Evolutionary conservation across 2,797 vertebrate genomes (phyloP).

Genomic region (Hylomyscus alleni): DNA sequence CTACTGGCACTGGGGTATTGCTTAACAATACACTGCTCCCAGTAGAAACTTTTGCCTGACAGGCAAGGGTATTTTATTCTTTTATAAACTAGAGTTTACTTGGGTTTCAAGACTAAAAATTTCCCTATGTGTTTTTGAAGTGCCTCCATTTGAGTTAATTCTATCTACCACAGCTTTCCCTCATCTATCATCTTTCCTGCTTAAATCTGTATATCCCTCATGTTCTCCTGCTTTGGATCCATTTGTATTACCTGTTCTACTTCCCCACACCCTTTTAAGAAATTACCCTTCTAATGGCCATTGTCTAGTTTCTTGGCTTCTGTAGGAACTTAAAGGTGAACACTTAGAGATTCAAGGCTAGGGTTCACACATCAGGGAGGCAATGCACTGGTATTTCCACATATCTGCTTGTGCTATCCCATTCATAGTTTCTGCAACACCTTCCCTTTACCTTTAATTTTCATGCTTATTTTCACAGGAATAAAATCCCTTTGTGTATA

Average conservation of each 20-base stretch:
- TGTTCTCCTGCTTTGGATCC: not conserved
- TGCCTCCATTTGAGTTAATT: not conserved
- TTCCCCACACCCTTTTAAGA: not conserved
- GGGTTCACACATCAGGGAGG: not conserved
- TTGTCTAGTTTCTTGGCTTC: not conserved
- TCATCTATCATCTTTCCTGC: no score
- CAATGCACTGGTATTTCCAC: not conserved
- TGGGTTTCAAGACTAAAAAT: not conserved
- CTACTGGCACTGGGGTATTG: no score
- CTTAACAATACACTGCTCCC: not conserved
- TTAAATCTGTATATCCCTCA: not conserved
- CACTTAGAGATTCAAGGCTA: not conserved
- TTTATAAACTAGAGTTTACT: not conserved
- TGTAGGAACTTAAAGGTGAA: not conserved
- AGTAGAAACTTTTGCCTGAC: no score
- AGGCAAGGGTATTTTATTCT: not conserved
- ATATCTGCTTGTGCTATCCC: not conserved
- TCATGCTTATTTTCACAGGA: no score
- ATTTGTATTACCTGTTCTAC: not conserved
- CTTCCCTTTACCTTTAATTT: not conserved
- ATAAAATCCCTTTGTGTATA: not conserved
- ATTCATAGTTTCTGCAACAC: not conserved
- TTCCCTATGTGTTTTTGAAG: not conserved
- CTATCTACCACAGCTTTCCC: not conserved
- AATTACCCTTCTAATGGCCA: no score